Conservation (phyloP, 2,797 vertebrate genomes). For the Pelobates cultripes region DNA sequence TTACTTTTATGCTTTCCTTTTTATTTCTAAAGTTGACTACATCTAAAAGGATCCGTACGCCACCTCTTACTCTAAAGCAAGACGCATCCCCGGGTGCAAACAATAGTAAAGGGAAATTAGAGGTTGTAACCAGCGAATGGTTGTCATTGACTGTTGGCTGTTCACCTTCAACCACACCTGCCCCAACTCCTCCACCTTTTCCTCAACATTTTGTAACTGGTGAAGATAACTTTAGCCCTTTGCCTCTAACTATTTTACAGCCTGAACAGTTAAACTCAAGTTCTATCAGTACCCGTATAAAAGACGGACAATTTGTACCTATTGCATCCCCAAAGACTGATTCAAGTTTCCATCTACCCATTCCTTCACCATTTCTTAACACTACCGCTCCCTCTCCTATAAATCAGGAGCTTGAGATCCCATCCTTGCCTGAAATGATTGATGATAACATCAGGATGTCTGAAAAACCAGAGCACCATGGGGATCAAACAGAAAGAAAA, state of each 20-base stretch:
- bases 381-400: slow-evolving; percentile 57
- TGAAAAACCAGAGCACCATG: slow-evolving; percentile 54
- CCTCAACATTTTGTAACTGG: slow-evolving; percentile 71
- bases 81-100: slow-evolving; percentile 65
- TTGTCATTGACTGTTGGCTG: slow-evolving; percentile 74
- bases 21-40: slow-evolving; percentile 72
- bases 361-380: slow-evolving; percentile 59
- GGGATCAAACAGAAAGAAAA: slow-evolving; percentile 54
- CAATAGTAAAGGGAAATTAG: slow-evolving; percentile 68
- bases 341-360: slow-evolving; percentile 59
- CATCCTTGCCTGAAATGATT: slow-evolving; percentile 45
- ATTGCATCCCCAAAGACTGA: slow-evolving; percentile 61
- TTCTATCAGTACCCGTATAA: slow-evolving; percentile 58
- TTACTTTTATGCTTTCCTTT: slow-evolving; percentile 68
- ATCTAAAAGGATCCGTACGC: slow-evolving; percentile 60
- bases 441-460: slow-evolving; percentile 41
- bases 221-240: slow-evolving; percentile 67
- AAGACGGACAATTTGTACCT: slow-evolving; percentile 65
- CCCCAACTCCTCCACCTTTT: slow-evolving; percentile 73
- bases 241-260: slow-evolving; percentile 60
- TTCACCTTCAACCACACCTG: slow-evolving; percentile 62
- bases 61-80: slow-evolving; percentile 63
- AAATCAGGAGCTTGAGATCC: slow-evolving; percentile 55
- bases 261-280: slow-evolving; percentile 52
- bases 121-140: slow-evolving; percentile 73